Conservation (phyloP, 2,113 vertebrate genomes). For the Toxostoma redivivum region DNA sequence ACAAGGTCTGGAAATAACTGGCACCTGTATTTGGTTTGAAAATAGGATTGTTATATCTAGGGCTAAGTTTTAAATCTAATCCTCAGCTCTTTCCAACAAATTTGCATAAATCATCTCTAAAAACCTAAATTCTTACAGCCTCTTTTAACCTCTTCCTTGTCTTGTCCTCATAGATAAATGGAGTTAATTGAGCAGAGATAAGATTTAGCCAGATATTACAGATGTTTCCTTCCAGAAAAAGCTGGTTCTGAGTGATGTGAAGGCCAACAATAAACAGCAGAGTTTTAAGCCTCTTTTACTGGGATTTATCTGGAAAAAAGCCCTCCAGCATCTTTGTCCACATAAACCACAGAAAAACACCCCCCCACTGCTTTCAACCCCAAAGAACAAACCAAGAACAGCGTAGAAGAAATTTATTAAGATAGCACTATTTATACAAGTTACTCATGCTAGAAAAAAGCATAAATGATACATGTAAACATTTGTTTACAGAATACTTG, state of each 20-base stretch:
- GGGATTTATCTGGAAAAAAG: not conserved
- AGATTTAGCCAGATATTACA: not conserved
- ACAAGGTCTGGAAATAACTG: not conserved
- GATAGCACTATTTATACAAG: conserved; percentile 81
- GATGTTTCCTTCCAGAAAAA: not conserved
- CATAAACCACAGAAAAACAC: not conserved
- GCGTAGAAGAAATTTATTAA: conserved; percentile 67
- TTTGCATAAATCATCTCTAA: not conserved
- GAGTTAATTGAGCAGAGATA: not conserved
- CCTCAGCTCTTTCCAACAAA: not conserved
- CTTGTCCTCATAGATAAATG: not conserved
- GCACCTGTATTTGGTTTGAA: not conserved
- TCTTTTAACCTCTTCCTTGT: not conserved
- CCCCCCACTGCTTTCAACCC: not conserved
- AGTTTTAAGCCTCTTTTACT: not conserved
- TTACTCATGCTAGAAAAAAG: conserved; percentile 87
- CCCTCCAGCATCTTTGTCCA: not conserved
- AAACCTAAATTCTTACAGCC: not conserved
- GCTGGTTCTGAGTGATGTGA: not conserved
- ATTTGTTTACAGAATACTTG: conserved; percentile 80
- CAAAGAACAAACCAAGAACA: conserved; percentile 42
- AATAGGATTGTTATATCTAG: not conserved
- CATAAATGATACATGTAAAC: conserved; percentile 83
- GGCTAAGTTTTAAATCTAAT: not conserved
- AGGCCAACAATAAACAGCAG: not conserved